These are phyloP conservation scores for Diuraphis noxia DNA, from an alignment of 1,140 invertebrate species.

Conservation along the genomic window DNA sequence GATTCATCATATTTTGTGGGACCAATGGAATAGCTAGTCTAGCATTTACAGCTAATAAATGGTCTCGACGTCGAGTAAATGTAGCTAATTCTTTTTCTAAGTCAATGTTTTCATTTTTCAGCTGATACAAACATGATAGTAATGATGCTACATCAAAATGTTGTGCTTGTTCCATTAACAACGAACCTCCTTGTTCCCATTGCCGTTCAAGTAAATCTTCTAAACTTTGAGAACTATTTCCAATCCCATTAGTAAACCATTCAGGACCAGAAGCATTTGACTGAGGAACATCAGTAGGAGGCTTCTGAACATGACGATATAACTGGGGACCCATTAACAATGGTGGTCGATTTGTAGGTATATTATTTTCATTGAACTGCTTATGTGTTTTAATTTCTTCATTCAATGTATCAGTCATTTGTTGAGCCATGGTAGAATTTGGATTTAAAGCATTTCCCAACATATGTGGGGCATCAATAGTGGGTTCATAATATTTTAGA, in stretches of 20 bases:
- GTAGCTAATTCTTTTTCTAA: conserved; percentile 90
- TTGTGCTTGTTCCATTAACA: conserved; percentile 95
- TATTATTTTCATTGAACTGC: conserved; percentile 61
- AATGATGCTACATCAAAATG: conserved; percentile 95
- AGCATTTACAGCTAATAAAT: conserved; percentile 91
- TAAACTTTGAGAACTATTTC: conserved; percentile 72
- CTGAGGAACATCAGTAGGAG: not conserved
- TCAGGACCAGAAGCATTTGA: conserved; percentile 33
- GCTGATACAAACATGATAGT: conserved; percentile 89
- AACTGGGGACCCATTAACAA: conserved; percentile 73
- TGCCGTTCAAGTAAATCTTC: conserved; percentile 93
- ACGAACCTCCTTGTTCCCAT: conserved; percentile 96
- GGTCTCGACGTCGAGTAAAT: conserved; percentile 83
- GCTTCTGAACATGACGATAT: conserved; percentile 66
- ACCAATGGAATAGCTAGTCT: conserved; percentile 84
- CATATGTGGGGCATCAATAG: conserved; percentile 77
- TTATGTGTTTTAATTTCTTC: conserved; percentile 83
- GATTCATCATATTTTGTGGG: conserved; percentile 56
- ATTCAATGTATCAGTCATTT: conserved; percentile 81
- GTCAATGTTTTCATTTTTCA: conserved; percentile 87
- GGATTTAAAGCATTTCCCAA: conserved; percentile 85
- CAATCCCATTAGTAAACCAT: conserved; percentile 50
- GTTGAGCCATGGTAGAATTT: conserved; percentile 80
- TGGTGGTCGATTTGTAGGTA: conserved; percentile 62
- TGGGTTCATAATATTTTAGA: conserved; percentile 64